Percentiles rank a stretch among this genome's conserved stretches.
These are phyloP conservation scores for Dipodomys merriami DNA, from an alignment of 2,113 vertebrate genomes.

Conservation along the genomic window DNA sequence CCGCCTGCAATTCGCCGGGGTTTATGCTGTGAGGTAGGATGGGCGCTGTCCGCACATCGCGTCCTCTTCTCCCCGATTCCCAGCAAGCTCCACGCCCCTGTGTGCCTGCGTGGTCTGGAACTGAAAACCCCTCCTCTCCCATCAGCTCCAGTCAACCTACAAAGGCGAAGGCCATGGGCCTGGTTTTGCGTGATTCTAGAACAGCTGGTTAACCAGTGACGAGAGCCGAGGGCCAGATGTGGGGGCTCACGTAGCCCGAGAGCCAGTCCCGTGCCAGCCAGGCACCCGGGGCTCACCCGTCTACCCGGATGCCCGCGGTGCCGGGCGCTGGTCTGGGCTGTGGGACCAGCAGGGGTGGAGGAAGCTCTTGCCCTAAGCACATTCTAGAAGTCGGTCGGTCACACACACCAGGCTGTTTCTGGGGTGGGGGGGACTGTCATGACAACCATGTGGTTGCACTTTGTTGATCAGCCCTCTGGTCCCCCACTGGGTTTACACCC, in stretches of 20 bases:
- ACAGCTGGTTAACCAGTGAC: slow-evolving; percentile 74
- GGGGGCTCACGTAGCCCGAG: slow-evolving; percentile 52
- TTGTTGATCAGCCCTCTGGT: background rate
- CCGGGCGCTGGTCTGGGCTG: background rate
- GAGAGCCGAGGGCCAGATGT: slow-evolving; percentile 63
- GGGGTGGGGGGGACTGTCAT: background rate
- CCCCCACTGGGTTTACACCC: background rate
- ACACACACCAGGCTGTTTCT: background rate
- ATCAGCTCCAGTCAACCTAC: slow-evolving; percentile 7
- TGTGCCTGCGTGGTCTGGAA: too few species aligned
- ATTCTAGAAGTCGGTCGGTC: background rate
- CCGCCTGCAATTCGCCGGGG: too few species aligned
- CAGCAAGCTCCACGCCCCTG: accelerated
- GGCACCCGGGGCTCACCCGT: background rate
- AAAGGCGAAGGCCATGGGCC: slow-evolving; percentile 29
- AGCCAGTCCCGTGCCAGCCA: background rate
- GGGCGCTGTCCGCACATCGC: accelerated
- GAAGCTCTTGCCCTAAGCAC: too few species aligned
- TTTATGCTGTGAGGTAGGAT: slow-evolving; percentile 24
- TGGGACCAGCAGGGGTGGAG: accelerated
- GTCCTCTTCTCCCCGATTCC: background rate
- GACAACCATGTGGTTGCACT: background rate
- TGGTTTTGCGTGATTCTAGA: slow-evolving; percentile 59
- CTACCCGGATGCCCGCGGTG: accelerated
- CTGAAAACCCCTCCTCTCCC: background rate